Percentiles rank a stretch among this genome's conserved stretches.
These are phyloP conservation scores for Planococcus citri DNA, from an alignment of 1,140 invertebrate genomes.

Conservation along the genomic window DNA sequence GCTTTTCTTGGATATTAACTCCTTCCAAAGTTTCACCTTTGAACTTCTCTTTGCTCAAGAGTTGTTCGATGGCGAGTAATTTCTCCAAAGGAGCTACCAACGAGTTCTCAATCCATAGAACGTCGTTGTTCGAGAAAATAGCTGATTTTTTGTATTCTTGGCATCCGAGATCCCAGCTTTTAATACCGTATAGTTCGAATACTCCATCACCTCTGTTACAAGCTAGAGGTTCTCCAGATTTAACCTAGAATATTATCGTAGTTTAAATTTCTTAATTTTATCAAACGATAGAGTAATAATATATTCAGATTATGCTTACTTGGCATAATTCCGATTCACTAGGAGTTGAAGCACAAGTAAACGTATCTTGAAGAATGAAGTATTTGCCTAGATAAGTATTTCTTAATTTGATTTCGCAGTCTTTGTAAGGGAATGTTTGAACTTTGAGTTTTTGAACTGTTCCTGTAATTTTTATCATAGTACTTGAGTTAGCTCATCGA, in stretches of 20 bases:
- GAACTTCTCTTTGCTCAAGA: conserved; percentile 20
- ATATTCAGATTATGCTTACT: too few species aligned
- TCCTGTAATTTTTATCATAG: conserved; percentile 22
- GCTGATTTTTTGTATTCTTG: conserved; percentile 30
- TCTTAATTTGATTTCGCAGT: conserved; percentile 40
- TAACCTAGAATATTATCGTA: conserved; percentile 42
- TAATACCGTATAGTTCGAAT: conserved; percentile 58
- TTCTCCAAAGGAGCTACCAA: conserved; percentile 25
- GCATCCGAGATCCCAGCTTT: conserved; percentile 55
- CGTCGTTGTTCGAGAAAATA: conserved; percentile 34
- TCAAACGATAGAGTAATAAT: too few species aligned
- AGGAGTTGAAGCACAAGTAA: conserved; percentile 40
- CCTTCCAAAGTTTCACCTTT: conserved; percentile 20
- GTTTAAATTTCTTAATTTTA: too few species aligned
- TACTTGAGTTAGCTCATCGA: too few species aligned
- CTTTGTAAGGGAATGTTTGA: conserved; percentile 43
- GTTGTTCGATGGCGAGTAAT: conserved; percentile 23
- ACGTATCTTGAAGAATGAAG: conserved; percentile 35
- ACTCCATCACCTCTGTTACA: conserved; percentile 53
- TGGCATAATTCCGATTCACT: conserved; percentile 36
- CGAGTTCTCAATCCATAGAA: conserved; percentile 33
- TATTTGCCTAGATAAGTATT: conserved; percentile 33
- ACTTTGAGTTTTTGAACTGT: conserved; percentile 50
- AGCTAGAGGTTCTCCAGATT: conserved; percentile 61
- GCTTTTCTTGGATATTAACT: conserved; percentile 26